These are phyloP conservation scores for Ranitomeya variabilis DNA, from an alignment of 2,113 vertebrate genomes.

Conservation along the genomic window DNA sequence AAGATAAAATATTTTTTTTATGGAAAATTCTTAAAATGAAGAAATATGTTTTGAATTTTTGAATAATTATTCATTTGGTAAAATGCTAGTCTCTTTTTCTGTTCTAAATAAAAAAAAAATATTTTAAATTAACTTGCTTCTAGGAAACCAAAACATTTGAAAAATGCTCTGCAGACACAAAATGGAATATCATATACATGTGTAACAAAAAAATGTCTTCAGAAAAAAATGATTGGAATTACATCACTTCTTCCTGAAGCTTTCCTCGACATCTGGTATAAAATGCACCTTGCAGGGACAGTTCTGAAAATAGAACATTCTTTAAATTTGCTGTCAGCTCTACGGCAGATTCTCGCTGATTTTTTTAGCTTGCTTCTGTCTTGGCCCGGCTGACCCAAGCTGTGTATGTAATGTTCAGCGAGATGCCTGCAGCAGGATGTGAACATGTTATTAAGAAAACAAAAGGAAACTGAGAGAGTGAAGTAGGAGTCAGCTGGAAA, in stretches of 20 bases:
- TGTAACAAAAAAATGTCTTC: slow-evolving; percentile 26
- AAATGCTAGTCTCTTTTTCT: neutral
- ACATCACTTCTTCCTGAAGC: slow-evolving; percentile 9
- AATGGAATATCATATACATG: neutral
- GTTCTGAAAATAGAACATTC: slow-evolving; percentile 48
- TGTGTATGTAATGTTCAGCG: slow-evolving; percentile 48
- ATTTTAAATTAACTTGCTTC: neutral
- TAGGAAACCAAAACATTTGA: slow-evolving; percentile 21
- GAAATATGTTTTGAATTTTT: neutral
- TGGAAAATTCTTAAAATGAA: neutral
- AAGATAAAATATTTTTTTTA: neutral
- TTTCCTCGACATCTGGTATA: slow-evolving; percentile 38
- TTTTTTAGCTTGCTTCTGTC: slow-evolving; percentile 36
- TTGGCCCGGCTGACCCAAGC: slow-evolving; percentile 52
- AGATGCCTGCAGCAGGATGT: slow-evolving; percentile 50
- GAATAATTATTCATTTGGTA: neutral
- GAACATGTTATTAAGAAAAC: slow-evolving; percentile 50
- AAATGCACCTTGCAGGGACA: slow-evolving; percentile 56
- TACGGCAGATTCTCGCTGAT: slow-evolving; percentile 32
- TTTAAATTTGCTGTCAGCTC: slow-evolving; percentile 52
- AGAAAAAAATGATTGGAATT: slow-evolving; percentile 28
- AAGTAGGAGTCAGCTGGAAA: slow-evolving; percentile 38
- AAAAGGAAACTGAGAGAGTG: slow-evolving; percentile 46
- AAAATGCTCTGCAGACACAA: slow-evolving; percentile 5
- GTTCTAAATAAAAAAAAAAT: neutral